phyloP scores from a whole-genome alignment of 1,140 invertebrate genomes.

The Penaeus chinensis region DNA sequence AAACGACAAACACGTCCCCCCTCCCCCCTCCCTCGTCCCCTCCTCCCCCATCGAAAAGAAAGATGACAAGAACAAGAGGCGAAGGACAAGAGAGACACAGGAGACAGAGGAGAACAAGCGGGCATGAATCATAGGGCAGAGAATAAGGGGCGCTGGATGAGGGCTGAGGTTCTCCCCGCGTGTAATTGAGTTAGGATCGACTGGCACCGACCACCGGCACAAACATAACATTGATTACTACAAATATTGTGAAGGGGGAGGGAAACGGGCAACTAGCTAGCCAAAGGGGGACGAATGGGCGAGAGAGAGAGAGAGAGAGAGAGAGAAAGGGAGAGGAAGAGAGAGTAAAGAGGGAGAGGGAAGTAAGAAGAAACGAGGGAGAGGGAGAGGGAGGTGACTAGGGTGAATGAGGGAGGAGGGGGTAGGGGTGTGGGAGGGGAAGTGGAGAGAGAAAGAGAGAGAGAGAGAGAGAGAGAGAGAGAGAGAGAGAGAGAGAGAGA shows the following conservation, averaged over 20 bases:
- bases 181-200: constrained; percentile 56
- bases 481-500: too few species aligned
- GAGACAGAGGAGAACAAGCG: constrained; percentile 26
- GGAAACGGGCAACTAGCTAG: neutral
- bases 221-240: constrained; percentile 59
- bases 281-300: constrained; percentile 1
- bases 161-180: neutral
- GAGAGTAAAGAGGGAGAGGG: neutral
- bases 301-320: neutral
- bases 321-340: neutral
- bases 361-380: neutral
- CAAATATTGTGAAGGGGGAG: constrained; percentile 51
- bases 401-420: neutral
- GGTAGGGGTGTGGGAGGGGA: too few species aligned
- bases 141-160: neutral
- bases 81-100: constrained; percentile 7
- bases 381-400: neutral
- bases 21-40: neutral
- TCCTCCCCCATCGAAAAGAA: neutral
- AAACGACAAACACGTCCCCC: neutral
- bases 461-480: too few species aligned
- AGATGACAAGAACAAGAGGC: neutral
- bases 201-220: constrained; percentile 46
- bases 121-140: constrained; percentile 26
- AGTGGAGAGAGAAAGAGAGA: too few species aligned